Conservation (phyloP, 2,113 vertebrate species). For the Spea multiplicata region DNA sequence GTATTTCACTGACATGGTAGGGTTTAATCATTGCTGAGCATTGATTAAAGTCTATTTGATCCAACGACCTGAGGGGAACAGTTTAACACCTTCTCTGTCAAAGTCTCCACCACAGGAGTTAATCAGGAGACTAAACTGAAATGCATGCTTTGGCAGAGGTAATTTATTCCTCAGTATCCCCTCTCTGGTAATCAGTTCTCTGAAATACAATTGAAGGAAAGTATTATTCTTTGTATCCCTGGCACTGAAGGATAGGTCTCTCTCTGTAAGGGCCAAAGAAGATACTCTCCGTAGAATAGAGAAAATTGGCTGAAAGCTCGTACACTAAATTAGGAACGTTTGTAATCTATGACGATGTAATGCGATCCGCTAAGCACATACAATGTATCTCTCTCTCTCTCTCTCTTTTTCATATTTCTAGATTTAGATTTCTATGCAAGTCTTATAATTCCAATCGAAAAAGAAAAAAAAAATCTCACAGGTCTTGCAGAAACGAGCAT, state of each 20-base stretch:
- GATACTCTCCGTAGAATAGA: neutral
- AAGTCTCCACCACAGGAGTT: neutral
- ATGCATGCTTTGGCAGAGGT: neutral
- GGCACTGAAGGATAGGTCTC: neutral
- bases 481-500: too few species aligned
- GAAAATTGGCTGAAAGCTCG: neutral
- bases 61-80: neutral
- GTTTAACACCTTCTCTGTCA: neutral
- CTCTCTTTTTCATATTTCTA: too few species aligned
- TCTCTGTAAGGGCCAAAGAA: neutral
- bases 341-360: neutral
- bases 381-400: too few species aligned
- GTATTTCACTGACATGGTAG: neutral
- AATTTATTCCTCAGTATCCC: neutral
- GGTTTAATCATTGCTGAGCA: conserved; percentile 1
- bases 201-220: neutral
- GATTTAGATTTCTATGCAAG: too few species aligned
- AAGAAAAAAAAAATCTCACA: too few species aligned
- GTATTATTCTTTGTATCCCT: neutral
- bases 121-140: neutral
- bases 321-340: neutral
- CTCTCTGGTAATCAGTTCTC: neutral
- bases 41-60: neutral
- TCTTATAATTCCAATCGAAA: too few species aligned
- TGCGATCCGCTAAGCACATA: too few species aligned